These are phyloP conservation scores for Menura novaehollandiae DNA, from an alignment of 2,113 vertebrate genomes.

Conservation along the genomic window DNA sequence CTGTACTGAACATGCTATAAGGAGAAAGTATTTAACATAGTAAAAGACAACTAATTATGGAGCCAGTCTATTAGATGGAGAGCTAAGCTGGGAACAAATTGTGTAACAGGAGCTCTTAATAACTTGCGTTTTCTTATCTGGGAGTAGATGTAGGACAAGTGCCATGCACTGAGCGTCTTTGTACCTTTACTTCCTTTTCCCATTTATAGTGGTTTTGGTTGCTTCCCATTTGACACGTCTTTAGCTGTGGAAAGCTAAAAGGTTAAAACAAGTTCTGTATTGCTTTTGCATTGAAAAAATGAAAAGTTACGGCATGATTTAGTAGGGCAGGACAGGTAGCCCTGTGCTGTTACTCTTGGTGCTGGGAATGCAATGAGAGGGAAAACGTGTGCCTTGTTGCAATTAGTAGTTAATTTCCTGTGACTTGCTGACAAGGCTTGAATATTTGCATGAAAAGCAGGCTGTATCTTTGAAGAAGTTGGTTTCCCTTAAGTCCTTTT, in stretches of 20 bases:
- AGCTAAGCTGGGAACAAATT: background rate
- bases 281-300: background rate
- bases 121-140: background rate
- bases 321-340: background rate
- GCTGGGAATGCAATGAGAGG: background rate
- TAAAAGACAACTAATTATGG: background rate
- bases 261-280: background rate
- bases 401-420: background rate
- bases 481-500: background rate
- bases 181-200: background rate
- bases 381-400: fast-evolving
- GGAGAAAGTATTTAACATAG: background rate
- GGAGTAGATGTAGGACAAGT: background rate
- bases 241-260: background rate
- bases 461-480: background rate
- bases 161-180: background rate
- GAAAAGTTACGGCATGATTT: fast-evolving
- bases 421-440: background rate
- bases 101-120: background rate
- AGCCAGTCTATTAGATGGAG: background rate
- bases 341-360: background rate
- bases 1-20: background rate
- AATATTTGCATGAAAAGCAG: background rate
- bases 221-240: background rate
- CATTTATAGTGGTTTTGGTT: background rate